Conservation (phyloP, 1,140 invertebrate genomes). For the Eriocheir sinensis region DNA sequence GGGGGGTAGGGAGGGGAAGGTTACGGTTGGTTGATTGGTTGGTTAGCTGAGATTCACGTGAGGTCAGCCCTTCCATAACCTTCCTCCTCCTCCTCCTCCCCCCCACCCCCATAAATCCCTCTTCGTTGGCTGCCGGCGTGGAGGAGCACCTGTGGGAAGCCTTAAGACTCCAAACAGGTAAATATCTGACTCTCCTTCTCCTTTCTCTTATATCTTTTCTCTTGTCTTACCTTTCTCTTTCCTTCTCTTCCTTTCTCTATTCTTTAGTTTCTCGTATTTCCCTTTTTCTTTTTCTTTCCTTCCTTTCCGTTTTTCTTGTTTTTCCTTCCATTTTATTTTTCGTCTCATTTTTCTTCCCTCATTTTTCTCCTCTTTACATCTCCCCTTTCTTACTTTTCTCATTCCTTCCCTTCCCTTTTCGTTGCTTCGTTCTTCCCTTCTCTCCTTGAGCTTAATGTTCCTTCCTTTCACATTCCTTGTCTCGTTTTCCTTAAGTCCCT, state of each 20-base stretch:
- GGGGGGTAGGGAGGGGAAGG: not conserved
- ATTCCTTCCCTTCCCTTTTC: no score
- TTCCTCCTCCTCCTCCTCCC: not conserved
- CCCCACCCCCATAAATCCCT: not conserved
- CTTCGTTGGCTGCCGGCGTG: not conserved
- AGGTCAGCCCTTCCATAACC: not conserved
- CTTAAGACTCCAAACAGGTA: not conserved
- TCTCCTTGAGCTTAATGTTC: no score
- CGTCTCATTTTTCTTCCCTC: no score
- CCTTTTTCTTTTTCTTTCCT: not conserved
- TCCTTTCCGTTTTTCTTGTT: no score
- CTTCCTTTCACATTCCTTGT: not conserved
- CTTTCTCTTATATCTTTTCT: not conserved
- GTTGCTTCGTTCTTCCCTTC: no score
- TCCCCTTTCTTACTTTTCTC: no score
- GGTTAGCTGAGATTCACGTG: constrained; percentile 7
- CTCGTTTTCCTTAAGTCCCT: not conserved
- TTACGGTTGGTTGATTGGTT: not conserved
- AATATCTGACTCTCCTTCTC: not conserved
- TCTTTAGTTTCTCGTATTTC: no score
- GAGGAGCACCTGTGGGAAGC: not conserved
- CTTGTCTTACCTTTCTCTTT: not conserved
- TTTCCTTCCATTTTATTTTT: no score
- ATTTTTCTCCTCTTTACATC: no score
- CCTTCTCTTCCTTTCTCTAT: no score